Evolutionary conservation across 2,888 invertebrate species (phyloP), one percentile per base, ranked within the genome.

Genomic region (Apocheima hispidaria): DNA sequence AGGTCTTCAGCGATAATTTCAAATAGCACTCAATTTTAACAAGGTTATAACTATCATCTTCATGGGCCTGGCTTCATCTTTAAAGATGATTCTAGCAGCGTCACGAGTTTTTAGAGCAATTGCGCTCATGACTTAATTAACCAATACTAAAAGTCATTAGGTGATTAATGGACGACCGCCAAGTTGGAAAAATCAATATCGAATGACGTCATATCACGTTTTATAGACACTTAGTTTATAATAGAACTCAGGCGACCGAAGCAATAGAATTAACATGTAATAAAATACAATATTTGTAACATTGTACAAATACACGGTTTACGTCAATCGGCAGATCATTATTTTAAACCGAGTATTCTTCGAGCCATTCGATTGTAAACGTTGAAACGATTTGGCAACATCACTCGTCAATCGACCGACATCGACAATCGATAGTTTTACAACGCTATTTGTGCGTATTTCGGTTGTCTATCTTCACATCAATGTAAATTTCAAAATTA

Each of bases 251-350:
- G 50, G 30, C 26, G 44, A 54, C 57, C 26, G 16, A n/a, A 35
- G 60, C 60, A 51, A 63, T 69, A 57, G 65, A 76, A 77, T 74
- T 75, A 72, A 71, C 76, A 72, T 67, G 65, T 63, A 69, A 75
- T 75, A 77, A 76, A 77, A 72, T 58, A 65, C 50, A 66, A 69
- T 69, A 71, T 74, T 70, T 65, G 62, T 62, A 63, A 59, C 69
- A 69, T 50, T 53, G 59, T 40, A 69, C 68, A 72, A 67, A 66
- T 72, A 60, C 41, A 38, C 63, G 75, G 65, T 54, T 60, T 61
- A 50, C 66, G 70, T 78, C 78, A 75, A 48, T 76, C 73, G 66
- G 46, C 72, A 65, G 60, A 69, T 75, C 65, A 64, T 72, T 75
- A 30, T 26, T 48, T n/a, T 33, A 16, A 60, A 53, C 38, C 48